phyloP scores from a whole-genome alignment of 2,888 invertebrate genomes.

The Lypha dubia region DNA sequence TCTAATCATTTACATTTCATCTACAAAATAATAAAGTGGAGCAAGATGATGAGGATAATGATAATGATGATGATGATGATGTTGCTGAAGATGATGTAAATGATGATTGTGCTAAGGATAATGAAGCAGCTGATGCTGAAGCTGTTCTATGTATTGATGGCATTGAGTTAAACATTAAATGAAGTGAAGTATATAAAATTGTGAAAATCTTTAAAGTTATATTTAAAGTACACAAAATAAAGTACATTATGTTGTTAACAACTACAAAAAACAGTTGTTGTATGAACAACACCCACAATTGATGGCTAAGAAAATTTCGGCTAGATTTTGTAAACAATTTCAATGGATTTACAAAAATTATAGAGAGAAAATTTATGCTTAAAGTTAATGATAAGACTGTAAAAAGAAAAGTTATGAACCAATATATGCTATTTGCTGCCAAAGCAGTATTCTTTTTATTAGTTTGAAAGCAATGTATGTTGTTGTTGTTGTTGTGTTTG shows the following conservation, averaged over 20 bases:
- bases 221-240: neutral
- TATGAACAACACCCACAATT: conserved; percentile 27
- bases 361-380: neutral
- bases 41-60: conserved; percentile 1
- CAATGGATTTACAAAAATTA: conserved; percentile 9
- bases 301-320: conserved; percentile 6
- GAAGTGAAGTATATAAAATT: conserved; percentile 7
- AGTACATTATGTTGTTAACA: conserved; percentile 30
- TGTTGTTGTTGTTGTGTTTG: neutral
- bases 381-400: conserved; percentile 6
- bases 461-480: too few species aligned
- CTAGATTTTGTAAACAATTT: neutral
- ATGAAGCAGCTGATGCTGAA: conserved; percentile 1
- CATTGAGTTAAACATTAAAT: conserved; percentile 26
- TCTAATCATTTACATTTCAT: conserved; percentile 67
- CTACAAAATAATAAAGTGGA: conserved; percentile 56
- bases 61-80: neutral
- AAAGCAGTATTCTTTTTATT: neutral
- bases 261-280: neutral
- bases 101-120: conserved; percentile 5
- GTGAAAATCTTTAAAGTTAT: conserved; percentile 15
- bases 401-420: conserved; percentile 10
- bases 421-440: neutral
- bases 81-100: conserved; percentile 1
- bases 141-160: conserved; percentile 17